Evolutionary conservation across 1,140 invertebrate species (phyloP), one percentile per base, ranked within the genome.

Genomic region (Melipona quadrifasciata): DNA sequence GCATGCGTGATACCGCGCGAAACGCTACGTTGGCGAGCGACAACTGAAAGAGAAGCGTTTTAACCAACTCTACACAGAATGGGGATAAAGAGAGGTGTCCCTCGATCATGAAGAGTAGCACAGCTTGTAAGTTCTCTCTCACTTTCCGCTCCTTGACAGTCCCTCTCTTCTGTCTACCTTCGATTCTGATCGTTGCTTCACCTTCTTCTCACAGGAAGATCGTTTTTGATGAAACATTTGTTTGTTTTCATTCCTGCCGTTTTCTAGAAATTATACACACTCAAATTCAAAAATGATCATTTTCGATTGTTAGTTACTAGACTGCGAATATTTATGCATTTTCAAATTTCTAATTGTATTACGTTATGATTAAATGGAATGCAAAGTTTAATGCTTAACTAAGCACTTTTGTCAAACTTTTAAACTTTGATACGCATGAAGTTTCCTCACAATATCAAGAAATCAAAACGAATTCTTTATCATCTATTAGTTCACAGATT

Each of bases 11-110:
- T 57, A 86, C 65, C 81, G 81, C 88, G 79, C 90, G 90, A 85
- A 87, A 90, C 88, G 91, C 89, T 88, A 91, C 90, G 88, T 92
- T 90, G 91, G 87, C 91, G 88, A 94, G 89, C 91, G 87, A 91
- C 91, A 90, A 94, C 93, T 94, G 93, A 93, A 92, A 91, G 90
- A 90, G 89, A 89, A 64, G 53, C 73, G 77, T 87, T 87, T 90
- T 78, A 87, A 84, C 86, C 77, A 65, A 61, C 83, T 85, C 83
- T 85, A 75, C 89, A 88, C 86, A 82, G 89, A 92, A 92, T 57
- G 89, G 88, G 92, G 88, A 93, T 93, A 93, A 81, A 80, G 88
- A 92, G 90, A 91, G 90, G 87, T 91, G 88, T 91, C 86, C 82
- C 87, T 90, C 86, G 88, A 91, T 88, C 88, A 86, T 89, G 88